Percentiles rank a stretch among this genome's conserved stretches.
Conservation (phyloP, 92 coral and sea anemone species). For the Montipora capitata region DNA sequence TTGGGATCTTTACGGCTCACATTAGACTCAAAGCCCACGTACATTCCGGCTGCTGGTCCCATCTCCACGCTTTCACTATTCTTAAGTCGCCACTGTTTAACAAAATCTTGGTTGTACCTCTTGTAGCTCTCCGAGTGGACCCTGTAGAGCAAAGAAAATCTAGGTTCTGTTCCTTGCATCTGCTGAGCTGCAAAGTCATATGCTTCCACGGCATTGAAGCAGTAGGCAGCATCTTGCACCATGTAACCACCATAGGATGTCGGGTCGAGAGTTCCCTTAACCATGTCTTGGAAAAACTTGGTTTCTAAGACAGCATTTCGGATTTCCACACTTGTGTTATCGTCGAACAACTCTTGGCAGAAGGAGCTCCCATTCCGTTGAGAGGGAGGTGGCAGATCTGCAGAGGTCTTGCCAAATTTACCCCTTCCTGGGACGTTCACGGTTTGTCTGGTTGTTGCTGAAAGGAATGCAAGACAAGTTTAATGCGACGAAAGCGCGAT, state of each 20-base stretch:
- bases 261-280: slow-evolving; percentile 57
- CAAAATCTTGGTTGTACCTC: slow-evolving; percentile 59
- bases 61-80: slow-evolving; percentile 63
- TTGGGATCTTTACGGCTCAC: slow-evolving; percentile 57
- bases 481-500: too few relatives aligned
- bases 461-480: too few relatives aligned
- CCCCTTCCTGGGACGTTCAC: too few relatives aligned
- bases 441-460: too few relatives aligned
- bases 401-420: too few relatives aligned
- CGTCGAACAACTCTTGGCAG: slow-evolving; percentile 42
- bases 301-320: slow-evolving; percentile 46
- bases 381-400: too few relatives aligned
- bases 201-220: slow-evolving; percentile 59
- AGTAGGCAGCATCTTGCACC: slow-evolving; percentile 77
- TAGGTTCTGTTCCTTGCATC: slow-evolving; percentile 28
- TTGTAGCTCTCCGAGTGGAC: slow-evolving; percentile 37
- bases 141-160: slow-evolving; percentile 39
- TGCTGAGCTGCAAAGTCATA: slow-evolving; percentile 14
- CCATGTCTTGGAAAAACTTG: slow-evolving; percentile 60
- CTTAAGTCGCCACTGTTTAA: slow-evolving; percentile 51
- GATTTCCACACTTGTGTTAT: slow-evolving; percentile 30
- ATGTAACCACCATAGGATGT: slow-evolving; percentile 71
- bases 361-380: neutral
- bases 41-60: slow-evolving; percentile 76
- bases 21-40: slow-evolving; percentile 52